Base-by-base conservation (phyloP, 2,113 vertebrate species). In the Candoia aspera region DNA sequence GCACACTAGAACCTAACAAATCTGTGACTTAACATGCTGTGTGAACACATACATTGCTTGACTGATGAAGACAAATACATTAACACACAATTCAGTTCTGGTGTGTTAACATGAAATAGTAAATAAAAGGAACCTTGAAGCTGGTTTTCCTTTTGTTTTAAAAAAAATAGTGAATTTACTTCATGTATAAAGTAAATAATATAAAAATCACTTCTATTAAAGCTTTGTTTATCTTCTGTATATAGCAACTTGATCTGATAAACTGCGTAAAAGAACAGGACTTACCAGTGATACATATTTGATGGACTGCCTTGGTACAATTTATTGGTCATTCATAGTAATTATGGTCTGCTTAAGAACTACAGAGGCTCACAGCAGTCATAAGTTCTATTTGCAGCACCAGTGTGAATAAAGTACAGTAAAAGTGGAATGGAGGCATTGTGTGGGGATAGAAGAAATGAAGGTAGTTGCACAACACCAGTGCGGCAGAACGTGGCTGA, bases 401-500 rank as follows among this genome's bases (percentile, higher is more conserved):
- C 93, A n/a, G 0, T 84, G 94, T 93, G 91, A 86, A 94, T 92
- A 89, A 94, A 93, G 37, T 42, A 42, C 42, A 42, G 42, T 86
- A 86, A 92, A 96, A 95, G 85, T 73, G 94, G 54, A 89, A 54
- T 93, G 94, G 95, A 94, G 92, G 53, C 93, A 94, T 96, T 94
- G 86, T 2, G 2, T 91, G 79, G 86, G 95, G 95, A 95, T 58
- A 91, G 96, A 95, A 97, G 93, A 93, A 96, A 84, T 92, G 94
- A 97, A 94, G 0, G 89, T 92, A 97, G 92, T 97, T 97, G 95
- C 95, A 96, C 94, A 97, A 96, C 91, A 0, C 0, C 54, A 91
- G 94, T 95, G 97, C 94, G 95, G 96, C 93, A 95, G 88, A 90
- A 93, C 64, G 91, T 96, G 96, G 96, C 87, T 97, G 95, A 96